Base-by-base conservation (phyloP, 2,888 invertebrate species). In the Ichneumoninae sp. region DNA sequence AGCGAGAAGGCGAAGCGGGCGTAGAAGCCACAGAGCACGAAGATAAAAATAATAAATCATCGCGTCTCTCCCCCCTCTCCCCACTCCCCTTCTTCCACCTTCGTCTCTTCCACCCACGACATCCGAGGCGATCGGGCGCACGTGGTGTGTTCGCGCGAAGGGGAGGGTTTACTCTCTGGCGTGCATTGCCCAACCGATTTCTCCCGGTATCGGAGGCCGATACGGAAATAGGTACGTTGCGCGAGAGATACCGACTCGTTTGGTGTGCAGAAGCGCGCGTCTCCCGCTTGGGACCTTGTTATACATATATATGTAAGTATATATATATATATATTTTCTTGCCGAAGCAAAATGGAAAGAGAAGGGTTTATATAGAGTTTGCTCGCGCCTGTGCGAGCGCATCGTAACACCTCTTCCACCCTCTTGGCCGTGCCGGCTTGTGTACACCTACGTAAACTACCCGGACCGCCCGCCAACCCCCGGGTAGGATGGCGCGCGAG, bases 41-140 rank as follows among this genome's bases (percentile, higher is more conserved):
- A 90, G 92, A 93, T 93, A 93, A 92, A 91, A 91, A 91, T 91
- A 92, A 93, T 93, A 93, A 93, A 93, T 93, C 92, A 93, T 91
- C 90, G 86, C 84, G 81, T 80, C 82, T 70, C 75, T 62, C 80
- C 79, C 82, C 47, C 77, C 36, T 52, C 47, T 57, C 60, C 44
- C 69, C 77, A 47, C 72, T 62, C 74, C 68, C 78, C 40, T 40
- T 10, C 40, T 40, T 40, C 40, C 40, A 40, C 40, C 40, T 40
- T 40, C 40, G 40, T 10, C 40, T 40, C 40, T 40, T 40, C 40
- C 40, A 40, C 40, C 40, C 40, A 10, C 74, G 77, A 70, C 71
- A 69, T 78, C 66, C 78, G 80, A 50, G 80, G 76, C 70, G 84
- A 82, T 82, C 82, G 80, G 78, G 80, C 72, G 83, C 84, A 66